Evolutionary conservation across 2,113 vertebrate genomes (phyloP).

Genomic region (Oryzias woworae): DNA sequence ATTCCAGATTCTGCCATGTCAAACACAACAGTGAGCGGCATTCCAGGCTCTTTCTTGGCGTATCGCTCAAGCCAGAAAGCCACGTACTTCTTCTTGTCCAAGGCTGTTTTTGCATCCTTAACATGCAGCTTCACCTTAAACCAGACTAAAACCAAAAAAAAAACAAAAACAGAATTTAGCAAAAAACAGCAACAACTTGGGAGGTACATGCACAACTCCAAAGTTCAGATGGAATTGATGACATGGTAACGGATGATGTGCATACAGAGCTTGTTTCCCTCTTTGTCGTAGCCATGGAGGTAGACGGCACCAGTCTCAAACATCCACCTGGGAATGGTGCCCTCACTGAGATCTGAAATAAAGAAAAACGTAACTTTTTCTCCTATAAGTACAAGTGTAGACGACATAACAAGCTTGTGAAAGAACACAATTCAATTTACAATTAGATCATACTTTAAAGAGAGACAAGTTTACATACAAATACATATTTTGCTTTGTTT

Average conservation of each 20-base stretch:
- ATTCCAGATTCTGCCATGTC: constrained; percentile 94
- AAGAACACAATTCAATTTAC: no score
- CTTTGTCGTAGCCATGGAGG: constrained; percentile 96
- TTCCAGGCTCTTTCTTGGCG: constrained; percentile 90
- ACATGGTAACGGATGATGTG: constrained; percentile 29
- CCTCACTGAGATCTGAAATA: constrained; percentile 88
- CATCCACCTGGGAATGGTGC: constrained; percentile 87
- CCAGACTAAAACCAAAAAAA: constrained; percentile 82
- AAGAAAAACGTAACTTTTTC: not conserved
- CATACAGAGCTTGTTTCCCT: constrained; percentile 96
- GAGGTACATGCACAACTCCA: no score
- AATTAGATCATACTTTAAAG: no score
- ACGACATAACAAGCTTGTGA: not conserved
- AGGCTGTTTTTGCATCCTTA: constrained; percentile 85
- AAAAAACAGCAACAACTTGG: no score
- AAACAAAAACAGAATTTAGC: not conserved
- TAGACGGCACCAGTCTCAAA: constrained; percentile 89
- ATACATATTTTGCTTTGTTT: not conserved
- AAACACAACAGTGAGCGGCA: constrained; percentile 92
- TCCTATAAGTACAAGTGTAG: not conserved
- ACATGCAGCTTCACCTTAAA: constrained; percentile 90
- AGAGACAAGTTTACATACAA: not conserved
- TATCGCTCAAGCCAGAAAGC: constrained; percentile 98
- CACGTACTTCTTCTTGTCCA: constrained; percentile 93
- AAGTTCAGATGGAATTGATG: no score